Evolutionary conservation across 2,113 vertebrate genomes (phyloP).

Genomic region (Tupaia tana): DNA sequence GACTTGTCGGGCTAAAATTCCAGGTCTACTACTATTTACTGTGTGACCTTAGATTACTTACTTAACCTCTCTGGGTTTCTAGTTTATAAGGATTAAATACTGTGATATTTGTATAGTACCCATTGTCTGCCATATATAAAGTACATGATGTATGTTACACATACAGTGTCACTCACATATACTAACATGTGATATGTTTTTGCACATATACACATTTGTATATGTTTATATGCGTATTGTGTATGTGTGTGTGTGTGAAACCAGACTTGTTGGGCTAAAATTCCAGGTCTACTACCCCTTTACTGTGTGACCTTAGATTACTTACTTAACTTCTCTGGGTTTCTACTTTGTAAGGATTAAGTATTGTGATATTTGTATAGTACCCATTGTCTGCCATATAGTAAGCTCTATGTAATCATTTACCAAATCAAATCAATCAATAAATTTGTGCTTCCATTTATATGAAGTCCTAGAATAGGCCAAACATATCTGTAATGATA

Average conservation of each 20-base stretch:
- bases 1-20: neutral
- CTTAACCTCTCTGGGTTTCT: constrained; percentile 10
- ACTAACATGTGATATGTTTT: no score
- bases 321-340: neutral
- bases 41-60: neutral
- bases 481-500: neutral
- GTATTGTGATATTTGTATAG: neutral
- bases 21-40: neutral
- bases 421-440: neutral
- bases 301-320: neutral
- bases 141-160: no score
- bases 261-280: no score
- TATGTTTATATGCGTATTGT: no score
- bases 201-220: no score
- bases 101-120: neutral
- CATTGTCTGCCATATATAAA: neutral
- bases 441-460: neutral
- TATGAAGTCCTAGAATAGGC: neutral
- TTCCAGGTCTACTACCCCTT: no score
- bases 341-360: neutral
- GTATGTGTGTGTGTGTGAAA: no score
- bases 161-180: no score
- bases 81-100: neutral
- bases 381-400: neutral
- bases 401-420: neutral